A percentile compares a stretch with the other conserved stretches of the same genome.
These are phyloP conservation scores for Brachyptera putata DNA, from an alignment of 2,888 invertebrate genomes.

Conservation along the genomic window DNA sequence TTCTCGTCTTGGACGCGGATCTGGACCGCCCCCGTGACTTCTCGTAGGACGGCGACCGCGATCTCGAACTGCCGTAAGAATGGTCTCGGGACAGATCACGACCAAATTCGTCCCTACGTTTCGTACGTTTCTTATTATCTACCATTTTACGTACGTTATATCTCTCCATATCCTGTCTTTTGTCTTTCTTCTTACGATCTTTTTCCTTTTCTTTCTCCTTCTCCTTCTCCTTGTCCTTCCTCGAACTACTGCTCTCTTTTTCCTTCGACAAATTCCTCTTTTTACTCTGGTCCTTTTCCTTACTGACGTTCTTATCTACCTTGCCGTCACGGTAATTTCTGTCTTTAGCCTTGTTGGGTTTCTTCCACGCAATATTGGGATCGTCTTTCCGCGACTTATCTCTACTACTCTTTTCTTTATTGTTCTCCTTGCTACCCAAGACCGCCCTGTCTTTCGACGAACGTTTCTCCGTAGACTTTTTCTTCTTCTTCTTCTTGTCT, in stretches of 20 bases:
- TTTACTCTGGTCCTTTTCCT: slow-evolving; percentile 45
- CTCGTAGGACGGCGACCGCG: slow-evolving; percentile 38
- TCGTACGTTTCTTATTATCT: slow-evolving; percentile 54
- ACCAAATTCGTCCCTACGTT: slow-evolving; percentile 72
- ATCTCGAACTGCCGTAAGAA: slow-evolving; percentile 40
- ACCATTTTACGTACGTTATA: slow-evolving; percentile 80
- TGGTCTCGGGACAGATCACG: slow-evolving; percentile 59
- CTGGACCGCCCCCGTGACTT: slow-evolving; percentile 40
- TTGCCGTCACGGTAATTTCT: slow-evolving; percentile 62
- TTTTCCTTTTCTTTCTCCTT: slow-evolving; percentile 35
- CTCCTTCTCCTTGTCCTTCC: slow-evolving; percentile 40
- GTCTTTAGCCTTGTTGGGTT: slow-evolving; percentile 72
- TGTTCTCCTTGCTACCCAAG: slow-evolving; percentile 37
- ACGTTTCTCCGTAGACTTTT: slow-evolving; percentile 39
- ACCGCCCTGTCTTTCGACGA: slow-evolving; percentile 34
- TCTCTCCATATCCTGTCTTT: slow-evolving; percentile 73
- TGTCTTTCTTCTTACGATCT: slow-evolving; percentile 51
- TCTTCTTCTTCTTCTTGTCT: slow-evolving; percentile 53
- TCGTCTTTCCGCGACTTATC: slow-evolving; percentile 45
- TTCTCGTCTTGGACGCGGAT: slow-evolving; percentile 39
- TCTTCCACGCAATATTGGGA: slow-evolving; percentile 62
- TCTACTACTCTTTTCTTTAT: slow-evolving; percentile 49
- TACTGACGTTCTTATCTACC: slow-evolving; percentile 49
- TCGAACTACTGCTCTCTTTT: slow-evolving; percentile 42
- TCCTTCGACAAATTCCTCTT: slow-evolving; percentile 38